Base-by-base conservation (phyloP, 2,888 invertebrate genomes). In the Yponomeuta cagnagella region DNA sequence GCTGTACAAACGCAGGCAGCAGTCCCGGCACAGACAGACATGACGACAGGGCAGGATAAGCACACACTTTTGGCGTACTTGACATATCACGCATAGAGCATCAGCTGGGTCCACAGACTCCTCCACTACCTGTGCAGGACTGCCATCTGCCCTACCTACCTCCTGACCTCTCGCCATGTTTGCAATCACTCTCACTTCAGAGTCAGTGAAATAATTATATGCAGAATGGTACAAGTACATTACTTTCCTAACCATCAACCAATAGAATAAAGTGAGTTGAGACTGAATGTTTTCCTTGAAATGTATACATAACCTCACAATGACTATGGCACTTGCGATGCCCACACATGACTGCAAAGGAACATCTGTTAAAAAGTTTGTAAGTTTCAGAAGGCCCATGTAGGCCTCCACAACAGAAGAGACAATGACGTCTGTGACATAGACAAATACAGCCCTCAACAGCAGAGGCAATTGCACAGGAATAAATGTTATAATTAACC, bases 31-130 rank as follows among this genome's bases (percentile, higher is more conserved):
- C 63, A 93, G 79, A 75, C 93, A 93, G 31, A 94, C 86, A 84
- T 94, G 94, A 30, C 92, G 86, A 75, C 94, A 94, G 0, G 93
- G 93, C 71, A 93, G 77, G 66, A 93, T 88, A 64, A 94, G 79
- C 23, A 93, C 91, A 86, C 93, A 93, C 79, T 93, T 93, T 73
- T 88, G 87, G 5, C 90, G 79, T 75, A 93, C 94, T 75, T 93
- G 92, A 74, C 94, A 94, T 74, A 93, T 90, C 23, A 94, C 88
- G 84, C 94, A 94, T 15, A 88, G 78, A 64, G 86, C 81, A 77
- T 93, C 93, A 12, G 84, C 80, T 73, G 79, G 78, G 9, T 74
- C 79, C 76, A 80, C 81, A 64, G 83, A 84, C 73, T 79, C 74
- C 3, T 76, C 75, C 72, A 74, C 73, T 43, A 69, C 64, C 43